Evolutionary conservation across 1,140 invertebrate species (phyloP).

Genomic region (Calycopis cecrops): DNA sequence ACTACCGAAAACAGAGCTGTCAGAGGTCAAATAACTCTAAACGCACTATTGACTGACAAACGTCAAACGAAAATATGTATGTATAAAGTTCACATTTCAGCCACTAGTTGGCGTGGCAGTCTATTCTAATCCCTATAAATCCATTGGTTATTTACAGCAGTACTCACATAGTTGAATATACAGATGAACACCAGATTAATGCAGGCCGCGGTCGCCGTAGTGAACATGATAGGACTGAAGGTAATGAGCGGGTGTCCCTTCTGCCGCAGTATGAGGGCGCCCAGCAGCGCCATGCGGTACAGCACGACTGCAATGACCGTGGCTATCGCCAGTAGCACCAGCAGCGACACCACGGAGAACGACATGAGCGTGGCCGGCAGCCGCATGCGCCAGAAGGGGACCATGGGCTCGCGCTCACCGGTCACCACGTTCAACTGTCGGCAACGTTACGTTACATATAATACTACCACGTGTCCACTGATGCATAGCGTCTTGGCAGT

Average conservation of each 20-base stretch:
- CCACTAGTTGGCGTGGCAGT: too few species aligned
- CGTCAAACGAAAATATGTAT: too few species aligned
- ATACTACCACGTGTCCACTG: too few species aligned
- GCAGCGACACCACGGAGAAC: conserved; percentile 87
- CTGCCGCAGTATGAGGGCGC: conserved; percentile 77
- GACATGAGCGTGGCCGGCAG: conserved; percentile 89
- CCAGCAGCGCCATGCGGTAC: conserved; percentile 92
- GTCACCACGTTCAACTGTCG: conserved; percentile 82
- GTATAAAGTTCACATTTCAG: too few species aligned
- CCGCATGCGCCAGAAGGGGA: conserved; percentile 92
- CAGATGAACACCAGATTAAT: conserved; percentile 92
- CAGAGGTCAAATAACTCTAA: too few species aligned
- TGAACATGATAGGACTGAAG: conserved; percentile 86
- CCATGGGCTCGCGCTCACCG: conserved; percentile 86
- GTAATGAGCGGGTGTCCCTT: conserved; percentile 71
- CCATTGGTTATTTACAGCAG: too few species aligned
- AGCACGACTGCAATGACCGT: conserved; percentile 93
- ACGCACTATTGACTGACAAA: too few species aligned
- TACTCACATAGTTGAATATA: conserved; percentile 88
- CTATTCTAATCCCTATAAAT: too few species aligned
- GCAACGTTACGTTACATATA: too few species aligned
- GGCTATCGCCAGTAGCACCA: conserved; percentile 88
- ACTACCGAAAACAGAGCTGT: too few species aligned
- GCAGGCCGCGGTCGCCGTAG: conserved; percentile 88
- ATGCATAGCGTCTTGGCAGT: too few species aligned